Evolutionary conservation across 35 echinoderm and acorn worm species (phyloP), one percentile per base, ranked within the genome.

Genomic region (Apostichopus parvimensis): DNA sequence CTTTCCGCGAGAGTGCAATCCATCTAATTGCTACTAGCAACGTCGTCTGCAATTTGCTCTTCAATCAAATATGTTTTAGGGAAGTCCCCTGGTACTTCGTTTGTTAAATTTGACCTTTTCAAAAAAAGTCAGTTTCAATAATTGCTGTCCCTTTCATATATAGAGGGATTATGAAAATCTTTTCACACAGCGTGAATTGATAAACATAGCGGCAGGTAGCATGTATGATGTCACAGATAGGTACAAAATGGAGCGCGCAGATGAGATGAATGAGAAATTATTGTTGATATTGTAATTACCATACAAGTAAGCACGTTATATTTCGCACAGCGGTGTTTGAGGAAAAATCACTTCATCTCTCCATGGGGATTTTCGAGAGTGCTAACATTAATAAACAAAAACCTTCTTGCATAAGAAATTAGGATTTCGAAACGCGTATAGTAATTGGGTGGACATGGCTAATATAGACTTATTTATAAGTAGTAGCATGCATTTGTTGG

Each of bases 31-130:
- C 64, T 68, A 14, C 11, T 68, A 18, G 64, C 64, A 68, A 68
- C 64, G 11, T 14, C 11, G 11, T 68, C 64, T 14, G 11, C 64
- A 11, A 68, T 18, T 18, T 68, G 11, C 18, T 18, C 18, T 68
- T 68, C 64, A 68, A 68, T 68, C 64, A 68, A 68, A 68, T 68
- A 68, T 68, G 18, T 68, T 68, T 68, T 68, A 68, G 64, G 64
- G 64, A 68, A 68, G 11, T 68, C 64, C 64, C 64, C 64, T 68
- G 64, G 64, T 68, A 68, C 11, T 68, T 68, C 64, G 64, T 68
- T 68, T 68, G 64, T 68, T 18, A 68, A 68, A 68, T 18, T 11
- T 68, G 64, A 68, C 64, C 64, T 68, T 68, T 68, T 17, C 18
- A 11, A 68, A 68, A 18, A 68, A 68, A 68, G 11, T 68, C 64